Base-by-base conservation (phyloP, 2,888 invertebrate species). In the Leucoma salicis region DNA sequence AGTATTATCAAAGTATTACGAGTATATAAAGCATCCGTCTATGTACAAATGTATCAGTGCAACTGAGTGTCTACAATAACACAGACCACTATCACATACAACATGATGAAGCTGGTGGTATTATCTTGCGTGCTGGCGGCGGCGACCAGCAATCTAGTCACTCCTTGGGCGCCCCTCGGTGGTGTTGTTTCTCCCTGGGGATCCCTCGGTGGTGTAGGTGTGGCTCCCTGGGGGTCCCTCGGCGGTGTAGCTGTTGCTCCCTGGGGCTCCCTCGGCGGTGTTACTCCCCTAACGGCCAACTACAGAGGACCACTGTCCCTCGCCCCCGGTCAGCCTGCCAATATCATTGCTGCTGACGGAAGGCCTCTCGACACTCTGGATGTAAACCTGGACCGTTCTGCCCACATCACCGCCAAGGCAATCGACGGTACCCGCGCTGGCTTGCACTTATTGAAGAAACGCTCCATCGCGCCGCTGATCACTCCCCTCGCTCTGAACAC, bases 61-160 rank as follows among this genome's bases (percentile, higher is more conserved):
- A 27, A n/a, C 11, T 27, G 27, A 27, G n/a, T n/a, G n/a, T 11
- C 11, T n/a, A n/a, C 27, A 3, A 27, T 75, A 79, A 81, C 84
- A 87, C 85, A 88, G 83, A n/a, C n/a, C n/a, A n/a, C n/a, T n/a
- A n/a, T n/a, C n/a, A n/a, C n/a, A n/a, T n/a, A n/a, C n/a, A n/a
- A n/a, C n/a, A n/a, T n/a, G n/a, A n/a, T n/a, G n/a, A n/a, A n/a
- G n/a, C n/a, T n/a, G n/a, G n/a, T n/a, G n/a, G n/a, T n/a, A n/a
- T 91, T 93, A 85, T 91, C 89, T 70, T 92, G 92, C 81, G 70
- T 92, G 66, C 63, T 92, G 75, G 91, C 92, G 62, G 80, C 90
- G 54, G 91, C 87, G 52, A 78, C 87, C 44, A 92, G 92, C n/a
- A 42, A 64, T 21, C 53, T 57, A 16, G 11, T 64, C 41, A 48